These are phyloP conservation scores for Yponomeuta malinellus DNA, from an alignment of 2,888 invertebrate species.

Conservation along the genomic window DNA sequence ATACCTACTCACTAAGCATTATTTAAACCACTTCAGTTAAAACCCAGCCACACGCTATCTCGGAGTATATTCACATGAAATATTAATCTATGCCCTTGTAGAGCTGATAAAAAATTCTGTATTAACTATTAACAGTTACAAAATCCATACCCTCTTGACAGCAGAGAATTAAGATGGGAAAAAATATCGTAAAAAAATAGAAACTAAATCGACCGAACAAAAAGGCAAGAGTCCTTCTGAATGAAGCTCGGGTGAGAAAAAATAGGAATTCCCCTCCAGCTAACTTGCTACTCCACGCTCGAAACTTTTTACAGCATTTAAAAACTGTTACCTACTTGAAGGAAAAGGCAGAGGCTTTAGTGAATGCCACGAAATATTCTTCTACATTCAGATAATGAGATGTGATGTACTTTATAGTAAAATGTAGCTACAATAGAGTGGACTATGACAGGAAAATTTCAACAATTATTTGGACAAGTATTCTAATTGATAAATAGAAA, in stretches of 20 bases:
- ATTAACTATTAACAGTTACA: too few species aligned
- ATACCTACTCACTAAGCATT: not conserved
- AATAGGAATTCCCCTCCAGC: not conserved
- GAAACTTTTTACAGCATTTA: slow-evolving; percentile 5
- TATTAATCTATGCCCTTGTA: too few species aligned
- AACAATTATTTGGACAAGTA: too few species aligned
- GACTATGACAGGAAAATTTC: too few species aligned
- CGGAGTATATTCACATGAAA: too few species aligned
- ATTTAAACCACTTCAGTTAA: too few species aligned
- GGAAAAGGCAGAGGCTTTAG: not conserved
- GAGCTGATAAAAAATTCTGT: too few species aligned
- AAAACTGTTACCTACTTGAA: not conserved
- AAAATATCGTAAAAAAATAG: not conserved
- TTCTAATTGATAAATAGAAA: too few species aligned
- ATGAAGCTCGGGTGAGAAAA: not conserved
- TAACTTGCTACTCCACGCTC: not conserved
- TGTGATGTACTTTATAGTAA: too few species aligned
- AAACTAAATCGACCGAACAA: not conserved
- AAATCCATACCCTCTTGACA: too few species aligned
- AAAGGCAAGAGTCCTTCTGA: not conserved
- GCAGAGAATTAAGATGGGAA: not conserved
- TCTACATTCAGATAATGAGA: not conserved
- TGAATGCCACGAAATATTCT: not conserved
- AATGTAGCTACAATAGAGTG: too few species aligned
- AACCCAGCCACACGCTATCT: too few species aligned